These are phyloP conservation scores for Maconellicoccus hirsutus DNA, from an alignment of 1,140 invertebrate species.

Conservation along the genomic window DNA sequence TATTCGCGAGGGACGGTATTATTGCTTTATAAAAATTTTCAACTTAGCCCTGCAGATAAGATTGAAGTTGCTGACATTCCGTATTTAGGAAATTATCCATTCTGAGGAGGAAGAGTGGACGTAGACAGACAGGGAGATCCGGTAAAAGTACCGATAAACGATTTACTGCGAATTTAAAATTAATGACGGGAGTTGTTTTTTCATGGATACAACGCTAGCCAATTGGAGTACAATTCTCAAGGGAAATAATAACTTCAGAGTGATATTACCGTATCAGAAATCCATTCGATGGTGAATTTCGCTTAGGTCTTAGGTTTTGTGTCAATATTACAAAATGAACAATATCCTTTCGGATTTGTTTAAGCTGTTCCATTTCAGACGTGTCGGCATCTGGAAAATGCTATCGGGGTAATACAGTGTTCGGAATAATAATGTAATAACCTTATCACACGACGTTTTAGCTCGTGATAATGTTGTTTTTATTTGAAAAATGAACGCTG, in stretches of 20 bases:
- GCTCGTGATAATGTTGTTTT: background rate
- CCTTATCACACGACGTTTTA: background rate
- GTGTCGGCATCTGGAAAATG: background rate
- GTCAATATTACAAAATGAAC: conserved; percentile 1
- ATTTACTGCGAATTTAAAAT: conserved; percentile 5
- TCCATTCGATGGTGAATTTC: background rate
- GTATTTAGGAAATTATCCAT: background rate
- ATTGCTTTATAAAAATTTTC: background rate
- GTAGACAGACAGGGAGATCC: too few species aligned
- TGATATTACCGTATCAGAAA: conserved; percentile 2
- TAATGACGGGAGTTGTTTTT: background rate
- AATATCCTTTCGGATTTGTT: conserved; percentile 9
- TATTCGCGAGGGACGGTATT: background rate
- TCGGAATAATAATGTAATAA: conserved; percentile 2
- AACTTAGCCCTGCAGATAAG: background rate
- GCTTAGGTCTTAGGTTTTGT: conserved; percentile 3
- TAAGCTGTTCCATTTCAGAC: conserved; percentile 4
- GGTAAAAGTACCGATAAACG: background rate
- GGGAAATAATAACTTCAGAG: conserved; percentile 4
- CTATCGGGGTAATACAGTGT: background rate
- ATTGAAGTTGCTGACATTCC: background rate
- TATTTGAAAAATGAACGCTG: background rate
- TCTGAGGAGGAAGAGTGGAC: background rate
- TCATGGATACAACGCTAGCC: background rate
- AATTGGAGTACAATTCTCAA: background rate